phyloP scores from a whole-genome alignment of 2,113 vertebrate species.

The Ondatra zibethicus region DNA sequence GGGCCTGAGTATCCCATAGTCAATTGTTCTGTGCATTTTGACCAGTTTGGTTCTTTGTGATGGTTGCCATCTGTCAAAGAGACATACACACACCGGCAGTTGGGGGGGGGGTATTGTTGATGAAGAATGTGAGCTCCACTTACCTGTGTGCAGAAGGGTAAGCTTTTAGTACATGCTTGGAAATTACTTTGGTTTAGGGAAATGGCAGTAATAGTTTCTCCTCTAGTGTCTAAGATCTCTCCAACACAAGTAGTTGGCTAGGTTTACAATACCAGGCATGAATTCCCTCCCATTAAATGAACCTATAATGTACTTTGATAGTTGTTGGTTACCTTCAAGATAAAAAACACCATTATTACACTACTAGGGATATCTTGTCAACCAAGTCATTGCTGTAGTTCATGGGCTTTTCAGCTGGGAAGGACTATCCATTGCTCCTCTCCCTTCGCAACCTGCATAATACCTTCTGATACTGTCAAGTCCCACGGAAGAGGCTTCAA shows the following conservation, averaged over 20 bases:
- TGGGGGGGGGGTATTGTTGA: not conserved
- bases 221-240: not conserved
- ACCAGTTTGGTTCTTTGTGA: not conserved
- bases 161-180: not conserved
- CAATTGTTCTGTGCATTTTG: not conserved
- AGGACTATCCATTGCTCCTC: not conserved
- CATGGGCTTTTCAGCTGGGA: not conserved
- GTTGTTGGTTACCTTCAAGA: not conserved
- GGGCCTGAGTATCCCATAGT: not conserved
- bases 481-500: not conserved
- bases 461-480: not conserved
- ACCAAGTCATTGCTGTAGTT: not conserved
- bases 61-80: not conserved
- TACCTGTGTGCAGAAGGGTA: not conserved
- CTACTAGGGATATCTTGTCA: not conserved
- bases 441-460: not conserved
- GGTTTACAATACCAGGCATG: not conserved
- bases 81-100: accelerated
- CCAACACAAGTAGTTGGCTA: not conserved
- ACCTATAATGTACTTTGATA: not conserved
- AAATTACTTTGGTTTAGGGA: not conserved
- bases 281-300: not conserved
- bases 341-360: not conserved
- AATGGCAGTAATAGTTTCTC: not conserved
- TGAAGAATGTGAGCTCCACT: not conserved